A percentile compares a stretch with the other conserved stretches of the same genome.
Evolutionary conservation across 2,797 vertebrate genomes (phyloP).

Genomic region (Hephaestus fuliginosus): DNA sequence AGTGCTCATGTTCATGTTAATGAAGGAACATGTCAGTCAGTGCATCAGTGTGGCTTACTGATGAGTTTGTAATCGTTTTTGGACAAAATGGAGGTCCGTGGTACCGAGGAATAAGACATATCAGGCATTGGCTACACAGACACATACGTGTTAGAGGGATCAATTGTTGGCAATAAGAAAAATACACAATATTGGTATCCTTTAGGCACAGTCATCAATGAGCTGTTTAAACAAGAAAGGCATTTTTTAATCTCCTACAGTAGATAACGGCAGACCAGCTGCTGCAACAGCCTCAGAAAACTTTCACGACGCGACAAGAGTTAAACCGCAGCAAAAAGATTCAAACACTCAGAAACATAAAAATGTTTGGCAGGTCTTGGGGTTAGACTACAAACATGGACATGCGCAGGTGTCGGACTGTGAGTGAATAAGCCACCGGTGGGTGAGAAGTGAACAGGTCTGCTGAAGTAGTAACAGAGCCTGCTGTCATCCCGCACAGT

Average conservation of each 20-base stretch:
- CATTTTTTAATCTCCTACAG: background rate
- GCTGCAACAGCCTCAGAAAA: background rate
- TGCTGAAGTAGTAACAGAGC: conserved; percentile 44
- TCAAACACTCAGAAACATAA: background rate
- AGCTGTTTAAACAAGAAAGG: background rate
- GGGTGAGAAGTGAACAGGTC: conserved; percentile 45
- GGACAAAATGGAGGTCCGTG: background rate
- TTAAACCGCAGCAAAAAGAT: background rate
- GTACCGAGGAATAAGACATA: background rate
- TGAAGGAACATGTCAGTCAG: background rate
- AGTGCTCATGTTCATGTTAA: background rate
- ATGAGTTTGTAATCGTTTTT: background rate
- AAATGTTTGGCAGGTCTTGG: background rate
- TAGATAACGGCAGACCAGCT: background rate
- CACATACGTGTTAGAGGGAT: background rate
- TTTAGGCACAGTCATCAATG: background rate
- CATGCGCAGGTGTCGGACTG: conserved; percentile 16
- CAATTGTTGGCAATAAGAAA: background rate
- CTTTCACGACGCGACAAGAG: background rate
- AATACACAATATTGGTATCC: background rate
- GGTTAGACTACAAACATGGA: conserved; percentile 16
- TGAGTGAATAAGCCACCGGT: conserved; percentile 38
- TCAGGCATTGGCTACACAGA: background rate
- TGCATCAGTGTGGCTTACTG: background rate
- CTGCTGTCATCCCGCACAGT: conserved; percentile 53